Conservation (phyloP, 1,140 invertebrate genomes). For the Spodoptera litura region DNA sequence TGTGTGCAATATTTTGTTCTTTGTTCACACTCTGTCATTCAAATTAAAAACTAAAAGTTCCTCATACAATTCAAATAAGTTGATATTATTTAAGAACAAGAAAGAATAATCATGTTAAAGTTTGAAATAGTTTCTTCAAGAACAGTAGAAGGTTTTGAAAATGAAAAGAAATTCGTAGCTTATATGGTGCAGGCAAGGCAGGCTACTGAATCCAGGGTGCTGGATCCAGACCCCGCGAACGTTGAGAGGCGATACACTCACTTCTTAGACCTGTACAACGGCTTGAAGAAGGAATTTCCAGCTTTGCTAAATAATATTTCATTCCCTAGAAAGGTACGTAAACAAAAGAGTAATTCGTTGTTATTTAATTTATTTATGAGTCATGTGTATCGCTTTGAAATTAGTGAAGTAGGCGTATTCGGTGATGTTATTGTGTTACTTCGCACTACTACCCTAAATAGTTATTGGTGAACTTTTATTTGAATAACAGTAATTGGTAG, state of each 20-base stretch:
- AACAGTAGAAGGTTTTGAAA: constrained; percentile 78
- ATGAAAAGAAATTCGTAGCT: constrained; percentile 88
- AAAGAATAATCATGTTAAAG: constrained; percentile 69
- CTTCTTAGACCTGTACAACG: constrained; percentile 89
- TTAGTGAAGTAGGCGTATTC: constrained; percentile 2
- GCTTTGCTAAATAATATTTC: constrained; percentile 86
- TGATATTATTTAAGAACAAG: background rate
- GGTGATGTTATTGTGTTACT: background rate
- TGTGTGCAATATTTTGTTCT: too few species aligned
- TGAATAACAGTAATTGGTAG: background rate
- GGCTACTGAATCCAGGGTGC: constrained; percentile 70
- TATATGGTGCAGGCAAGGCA: constrained; percentile 88
- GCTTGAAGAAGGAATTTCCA: constrained; percentile 88
- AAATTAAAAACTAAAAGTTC: background rate
- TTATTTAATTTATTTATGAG: constrained; percentile 20
- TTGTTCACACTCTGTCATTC: background rate
- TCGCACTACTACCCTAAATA: too few species aligned
- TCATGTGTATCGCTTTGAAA: constrained; percentile 13
- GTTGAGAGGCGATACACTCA: constrained; percentile 92
- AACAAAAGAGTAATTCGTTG: constrained; percentile 7
- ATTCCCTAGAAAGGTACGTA: constrained; percentile 91
- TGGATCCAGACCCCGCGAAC: constrained; percentile 87
- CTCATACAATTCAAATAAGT: background rate
- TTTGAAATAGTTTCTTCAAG: constrained; percentile 81
- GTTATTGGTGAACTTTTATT: background rate